These are phyloP conservation scores for Condylura cristata DNA, from an alignment of 2,113 vertebrate species.

Conservation along the genomic window DNA sequence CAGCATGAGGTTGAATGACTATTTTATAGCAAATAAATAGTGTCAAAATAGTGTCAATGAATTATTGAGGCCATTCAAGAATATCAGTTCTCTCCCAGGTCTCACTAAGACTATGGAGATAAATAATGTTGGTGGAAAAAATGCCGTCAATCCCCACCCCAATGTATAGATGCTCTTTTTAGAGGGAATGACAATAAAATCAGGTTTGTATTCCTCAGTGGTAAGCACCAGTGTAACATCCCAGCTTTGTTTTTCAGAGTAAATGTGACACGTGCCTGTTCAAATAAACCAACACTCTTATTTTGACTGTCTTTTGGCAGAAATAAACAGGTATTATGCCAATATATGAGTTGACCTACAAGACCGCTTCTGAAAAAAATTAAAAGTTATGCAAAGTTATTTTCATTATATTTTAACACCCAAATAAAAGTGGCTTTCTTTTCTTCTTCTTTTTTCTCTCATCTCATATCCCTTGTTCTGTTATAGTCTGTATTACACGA, in stretches of 20 bases:
- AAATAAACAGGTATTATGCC: slow-evolving; percentile 21
- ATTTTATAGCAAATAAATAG: background rate
- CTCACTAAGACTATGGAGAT: background rate
- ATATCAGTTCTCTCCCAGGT: background rate
- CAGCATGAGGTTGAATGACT: background rate
- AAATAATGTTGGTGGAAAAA: background rate
- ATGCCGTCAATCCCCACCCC: background rate
- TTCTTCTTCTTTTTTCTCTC: background rate
- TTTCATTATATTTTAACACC: background rate
- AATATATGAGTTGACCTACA: slow-evolving; percentile 25
- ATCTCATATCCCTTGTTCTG: background rate
- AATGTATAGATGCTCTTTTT: background rate
- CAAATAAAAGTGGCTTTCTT: background rate
- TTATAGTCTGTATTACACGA: background rate
- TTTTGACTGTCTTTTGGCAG: slow-evolving; percentile 35
- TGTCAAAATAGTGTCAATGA: background rate
- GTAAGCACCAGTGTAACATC: background rate
- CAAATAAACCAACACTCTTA: slow-evolving; percentile 48
- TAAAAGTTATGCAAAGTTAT: background rate
- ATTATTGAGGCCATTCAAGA: background rate
- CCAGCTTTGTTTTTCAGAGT: background rate
- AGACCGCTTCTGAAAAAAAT: slow-evolving; percentile 48
- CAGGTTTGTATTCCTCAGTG: background rate
- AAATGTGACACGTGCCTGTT: slow-evolving; percentile 20
- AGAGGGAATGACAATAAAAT: background rate